Conservation (phyloP, 2,888 invertebrate genomes). For the Camptogramma bilineatum region DNA sequence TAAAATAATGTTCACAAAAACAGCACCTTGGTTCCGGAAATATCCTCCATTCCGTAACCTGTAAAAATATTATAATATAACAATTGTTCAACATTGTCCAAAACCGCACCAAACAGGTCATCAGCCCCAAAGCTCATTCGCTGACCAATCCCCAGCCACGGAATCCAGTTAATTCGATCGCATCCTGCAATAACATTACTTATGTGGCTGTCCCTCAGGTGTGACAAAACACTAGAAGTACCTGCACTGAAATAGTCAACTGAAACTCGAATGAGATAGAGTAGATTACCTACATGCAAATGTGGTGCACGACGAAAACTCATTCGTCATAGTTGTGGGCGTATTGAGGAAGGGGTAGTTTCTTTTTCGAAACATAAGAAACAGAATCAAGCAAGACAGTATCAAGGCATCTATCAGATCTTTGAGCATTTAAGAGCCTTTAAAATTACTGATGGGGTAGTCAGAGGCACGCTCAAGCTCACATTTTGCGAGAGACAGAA, state of each 20-base stretch:
- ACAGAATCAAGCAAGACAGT: background rate
- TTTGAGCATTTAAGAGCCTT: too few species aligned
- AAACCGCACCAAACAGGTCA: background rate
- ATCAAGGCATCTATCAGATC: too few species aligned
- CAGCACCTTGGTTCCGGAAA: too few species aligned
- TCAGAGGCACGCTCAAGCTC: too few species aligned
- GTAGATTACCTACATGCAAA: slow-evolving; percentile 34
- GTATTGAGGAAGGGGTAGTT: slow-evolving; percentile 14
- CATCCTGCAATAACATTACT: slow-evolving; percentile 17
- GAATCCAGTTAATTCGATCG: slow-evolving; percentile 7
- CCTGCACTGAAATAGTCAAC: slow-evolving; percentile 20
- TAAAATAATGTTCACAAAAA: too few species aligned
- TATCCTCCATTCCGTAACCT: too few species aligned
- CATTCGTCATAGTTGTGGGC: slow-evolving; percentile 15
- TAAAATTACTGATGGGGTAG: too few species aligned
- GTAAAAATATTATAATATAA: background rate
- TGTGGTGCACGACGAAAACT: slow-evolving; percentile 21
- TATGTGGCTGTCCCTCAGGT: slow-evolving; percentile 20
- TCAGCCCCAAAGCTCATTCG: background rate
- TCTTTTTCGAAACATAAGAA: background rate
- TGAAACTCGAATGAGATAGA: slow-evolving; percentile 28
- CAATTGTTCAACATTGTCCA: slow-evolving; percentile 1
- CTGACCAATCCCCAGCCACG: background rate
- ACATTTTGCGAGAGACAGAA: too few species aligned
- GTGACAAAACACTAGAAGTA: slow-evolving; percentile 19